Percentiles rank a stretch among this genome's conserved stretches.
phyloP scores from a whole-genome alignment of 1,140 invertebrate genomes.

The Anthonomus grandis region DNA sequence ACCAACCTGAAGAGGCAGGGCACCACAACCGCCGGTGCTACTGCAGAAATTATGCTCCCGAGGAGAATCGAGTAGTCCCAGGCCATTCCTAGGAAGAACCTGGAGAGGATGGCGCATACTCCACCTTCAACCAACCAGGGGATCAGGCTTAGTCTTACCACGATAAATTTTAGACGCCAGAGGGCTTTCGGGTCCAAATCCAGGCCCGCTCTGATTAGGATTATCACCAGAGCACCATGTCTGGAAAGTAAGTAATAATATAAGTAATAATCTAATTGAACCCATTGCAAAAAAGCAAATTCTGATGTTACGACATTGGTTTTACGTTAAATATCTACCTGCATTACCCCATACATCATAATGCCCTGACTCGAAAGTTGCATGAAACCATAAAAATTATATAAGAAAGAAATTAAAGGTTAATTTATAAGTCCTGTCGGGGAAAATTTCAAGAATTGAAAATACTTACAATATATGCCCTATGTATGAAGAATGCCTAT shows the following conservation, averaged over 20 bases:
- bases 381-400: too few species aligned
- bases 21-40: conserved; percentile 95
- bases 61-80: conserved; percentile 77
- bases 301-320: conserved; percentile 75
- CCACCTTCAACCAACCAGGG: conserved; percentile 83
- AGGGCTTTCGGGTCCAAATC: conserved; percentile 85
- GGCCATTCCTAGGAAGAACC: conserved; percentile 75
- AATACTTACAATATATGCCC: too few species aligned
- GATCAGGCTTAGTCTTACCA: conserved; percentile 77
- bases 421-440: too few species aligned
- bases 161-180: conserved; percentile 71
- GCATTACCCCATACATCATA: too few species aligned
- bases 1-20: conserved; percentile 70
- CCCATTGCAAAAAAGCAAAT: conserved; percentile 83
- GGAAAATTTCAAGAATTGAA: too few species aligned
- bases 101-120: conserved; percentile 64
- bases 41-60: conserved; percentile 83
- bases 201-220: conserved; percentile 88
- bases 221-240: conserved; percentile 87
- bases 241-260: conserved; percentile 51
- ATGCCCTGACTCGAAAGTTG: too few species aligned
- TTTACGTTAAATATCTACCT: conserved; percentile 74
- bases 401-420: too few species aligned
- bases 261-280: conserved; percentile 31
- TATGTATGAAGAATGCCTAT: too few species aligned